Evolutionary conservation across 2,113 vertebrate genomes (phyloP), one percentile per base, ranked within the genome.

Genomic region (Cyprinodon tularosa): DNA sequence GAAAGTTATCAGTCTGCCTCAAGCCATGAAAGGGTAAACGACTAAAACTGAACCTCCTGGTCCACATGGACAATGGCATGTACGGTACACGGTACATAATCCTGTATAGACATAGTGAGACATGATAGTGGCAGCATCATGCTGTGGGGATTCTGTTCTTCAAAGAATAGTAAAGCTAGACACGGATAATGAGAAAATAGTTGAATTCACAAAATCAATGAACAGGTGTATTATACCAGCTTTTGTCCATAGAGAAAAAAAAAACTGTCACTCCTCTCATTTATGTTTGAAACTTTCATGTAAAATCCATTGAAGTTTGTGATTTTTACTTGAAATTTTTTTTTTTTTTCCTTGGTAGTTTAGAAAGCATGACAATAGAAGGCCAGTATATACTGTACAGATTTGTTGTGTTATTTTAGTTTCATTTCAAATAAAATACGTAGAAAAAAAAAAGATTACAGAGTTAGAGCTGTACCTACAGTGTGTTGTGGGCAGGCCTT

Each of bases 401-500:
- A 12, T 36, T 50, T 71, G 8, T 68, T 37, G 63, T 13, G 74
- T 72, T 53, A 39, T 80, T 36, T 38, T 42, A 36, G 36, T 45
- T 17, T 29, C 15, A 1, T 29, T 29, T 29, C 29, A 29, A 29
- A 29, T 29, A 29, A 29, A 29, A 29, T 29, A 29, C 2, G 29
- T 29, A 1, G 29, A 29, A 29, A 29, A 29, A 29, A 29, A 29
- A 29, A 29, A 29, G 36, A 7, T 65, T 8, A n/a, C 3, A 29
- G 45, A 50, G 29, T 72, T 36, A 4, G 15, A 62, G 4, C 9
- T 36, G 68, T 53, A 62, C 50, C 29, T n/a, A 53, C 61, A 13
- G 14, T 76, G 69, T 76, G 62, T 83, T 72, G 39, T 59, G 39
- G 60, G 65, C 65, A 2, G 36, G 29, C 59, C 62, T 71, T 50